Evolutionary conservation across 2,797 vertebrate genomes (phyloP).

Genomic region (Crax fasciolata): DNA sequence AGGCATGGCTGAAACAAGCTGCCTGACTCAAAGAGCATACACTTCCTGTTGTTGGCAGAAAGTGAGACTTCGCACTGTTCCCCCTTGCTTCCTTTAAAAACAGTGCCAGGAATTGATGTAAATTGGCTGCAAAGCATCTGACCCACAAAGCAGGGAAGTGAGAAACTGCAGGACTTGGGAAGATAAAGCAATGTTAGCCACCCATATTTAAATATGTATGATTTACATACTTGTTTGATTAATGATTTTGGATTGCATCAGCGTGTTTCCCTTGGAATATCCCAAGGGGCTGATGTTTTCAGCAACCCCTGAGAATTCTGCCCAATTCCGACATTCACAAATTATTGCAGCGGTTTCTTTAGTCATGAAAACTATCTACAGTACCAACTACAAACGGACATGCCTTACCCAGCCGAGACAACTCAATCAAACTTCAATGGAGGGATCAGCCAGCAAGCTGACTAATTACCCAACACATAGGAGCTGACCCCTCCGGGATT

Average conservation of each 20-base stretch:
- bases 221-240: not conserved
- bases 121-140: conserved; percentile 59
- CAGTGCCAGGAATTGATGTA: conserved; percentile 74
- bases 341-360: not conserved
- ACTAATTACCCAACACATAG: not conserved
- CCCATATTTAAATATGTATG: not conserved
- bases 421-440: accelerated
- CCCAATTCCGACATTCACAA: not conserved
- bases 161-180: conserved; percentile 40
- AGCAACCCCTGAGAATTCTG: not conserved
- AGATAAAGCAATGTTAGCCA: not conserved
- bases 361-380: not conserved
- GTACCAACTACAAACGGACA: accelerated
- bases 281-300: not conserved
- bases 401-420: accelerated
- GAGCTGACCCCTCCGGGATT: not conserved
- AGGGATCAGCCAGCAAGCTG: not conserved
- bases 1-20: conserved; percentile 25
- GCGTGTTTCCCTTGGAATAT: not conserved
- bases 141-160: conserved; percentile 66
- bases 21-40: conserved; percentile 27
- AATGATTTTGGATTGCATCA: not conserved
- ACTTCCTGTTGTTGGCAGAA: conserved; percentile 77
- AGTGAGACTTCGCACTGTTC: conserved; percentile 60
- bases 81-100: conserved; percentile 73